Conservation (phyloP, 1,140 invertebrate species). For the Procambarus virginalis region DNA sequence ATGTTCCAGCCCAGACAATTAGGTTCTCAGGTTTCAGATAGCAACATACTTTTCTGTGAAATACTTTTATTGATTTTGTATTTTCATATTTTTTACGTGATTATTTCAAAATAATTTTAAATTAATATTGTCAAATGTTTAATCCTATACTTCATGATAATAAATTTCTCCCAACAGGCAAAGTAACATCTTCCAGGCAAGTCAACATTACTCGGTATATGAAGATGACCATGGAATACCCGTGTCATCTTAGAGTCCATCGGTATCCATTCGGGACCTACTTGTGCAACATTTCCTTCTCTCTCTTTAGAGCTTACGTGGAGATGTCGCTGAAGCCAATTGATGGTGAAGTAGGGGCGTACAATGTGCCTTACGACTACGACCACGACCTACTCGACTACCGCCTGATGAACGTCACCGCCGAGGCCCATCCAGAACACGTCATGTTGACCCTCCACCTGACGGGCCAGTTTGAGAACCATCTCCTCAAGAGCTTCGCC, state of each 20-base stretch:
- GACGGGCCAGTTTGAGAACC: neutral
- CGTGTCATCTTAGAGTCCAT: constrained; percentile 28
- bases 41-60: no score
- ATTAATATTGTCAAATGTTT: no score
- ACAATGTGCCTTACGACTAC: neutral
- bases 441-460: constrained; percentile 12
- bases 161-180: constrained; percentile 11
- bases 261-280: constrained; percentile 54
- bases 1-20: no score
- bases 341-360: neutral
- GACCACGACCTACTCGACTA: constrained; percentile 13
- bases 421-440: no score
- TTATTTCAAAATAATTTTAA: no score
- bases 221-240: neutral
- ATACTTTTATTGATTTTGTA: no score
- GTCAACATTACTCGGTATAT: constrained; percentile 18
- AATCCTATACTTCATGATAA: no score
- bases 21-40: no score
- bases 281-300: constrained; percentile 28
- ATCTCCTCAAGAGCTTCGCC: constrained; percentile 33
- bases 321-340: neutral
- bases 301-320: neutral
- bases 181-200: neutral
- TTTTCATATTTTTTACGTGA: no score
- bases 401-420: neutral